Base-by-base conservation (phyloP, 2,888 invertebrate species). In the Cheilosia variabilis region DNA sequence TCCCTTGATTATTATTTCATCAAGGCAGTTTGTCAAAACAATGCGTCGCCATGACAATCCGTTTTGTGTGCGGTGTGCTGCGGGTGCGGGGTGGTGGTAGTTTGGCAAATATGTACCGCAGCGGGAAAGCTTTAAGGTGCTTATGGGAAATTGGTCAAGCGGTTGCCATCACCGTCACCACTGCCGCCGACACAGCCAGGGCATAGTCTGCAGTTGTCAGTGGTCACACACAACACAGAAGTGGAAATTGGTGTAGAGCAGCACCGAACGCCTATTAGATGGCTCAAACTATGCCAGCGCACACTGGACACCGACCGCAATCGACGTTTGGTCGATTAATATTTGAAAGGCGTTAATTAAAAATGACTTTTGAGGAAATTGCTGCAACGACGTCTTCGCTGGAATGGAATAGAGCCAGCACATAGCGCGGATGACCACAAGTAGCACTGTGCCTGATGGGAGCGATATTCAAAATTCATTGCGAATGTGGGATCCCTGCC, bases 291-390 rank as follows among this genome's bases (percentile, higher is more conserved):
- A 72, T 72, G 60, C 71, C 77, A 82, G 34, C 24, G 34, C 24
- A 10, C 50, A 31, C 10, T 17, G 9, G 60, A 66, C 37, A 72
- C 41, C 45, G 19, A 79, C 78, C 73, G 57, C 77, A 73, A 72
- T 75, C 77, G 79, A 73, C 73, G 75, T 87, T 73, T 68, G 73
- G 75, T 71, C 72, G 87, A 87, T 87, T 80, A 87, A 86, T 88
- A 87, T 87, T 88, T 87, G 80, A 88, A 87, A 81, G 65, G 75
- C 68, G 71, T 88, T 87, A 88, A 88, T 88, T 87, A 87, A 78
- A 80, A 81, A 88, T 87, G 83, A 87, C 83, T 88, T 86, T 68
- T 78, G 57, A 81, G 81, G 37, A 86, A 86, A 76, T 66, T 84
- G 52, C 13, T 24, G 47, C 47, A 17, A 45, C 45, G 17, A 45